phyloP scores from a whole-genome alignment of 2,113 vertebrate genomes.

The Equus przewalskii region DNA sequence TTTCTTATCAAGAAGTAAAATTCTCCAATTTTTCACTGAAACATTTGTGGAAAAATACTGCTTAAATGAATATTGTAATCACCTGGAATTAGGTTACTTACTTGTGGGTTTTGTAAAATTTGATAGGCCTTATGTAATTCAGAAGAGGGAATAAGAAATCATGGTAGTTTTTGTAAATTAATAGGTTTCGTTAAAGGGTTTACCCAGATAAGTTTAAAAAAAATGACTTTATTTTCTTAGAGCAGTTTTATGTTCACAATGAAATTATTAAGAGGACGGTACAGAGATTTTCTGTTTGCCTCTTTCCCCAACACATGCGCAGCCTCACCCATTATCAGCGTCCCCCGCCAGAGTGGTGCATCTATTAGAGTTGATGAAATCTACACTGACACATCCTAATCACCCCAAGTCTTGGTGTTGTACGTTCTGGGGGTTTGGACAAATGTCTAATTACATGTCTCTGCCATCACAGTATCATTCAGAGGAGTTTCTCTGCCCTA shows the following conservation, averaged over 20 bases:
- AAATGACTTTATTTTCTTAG: neutral
- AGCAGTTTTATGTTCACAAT: neutral
- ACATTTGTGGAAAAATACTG: neutral
- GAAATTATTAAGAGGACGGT: neutral
- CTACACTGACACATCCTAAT: neutral
- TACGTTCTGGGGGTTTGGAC: neutral
- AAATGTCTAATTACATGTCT: neutral
- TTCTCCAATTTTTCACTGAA: neutral
- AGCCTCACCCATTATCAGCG: neutral
- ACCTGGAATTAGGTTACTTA: neutral
- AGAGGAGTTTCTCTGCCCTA: neutral
- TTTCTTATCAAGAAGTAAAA: neutral
- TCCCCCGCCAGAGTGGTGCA: neutral
- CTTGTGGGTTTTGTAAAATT: neutral
- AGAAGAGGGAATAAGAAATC: slow-evolving; percentile 18
- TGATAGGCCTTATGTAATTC: neutral
- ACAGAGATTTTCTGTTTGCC: neutral
- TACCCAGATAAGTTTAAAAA: neutral
- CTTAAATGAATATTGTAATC: neutral
- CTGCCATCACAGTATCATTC: neutral
- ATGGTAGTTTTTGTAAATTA: neutral
- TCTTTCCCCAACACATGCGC: neutral
- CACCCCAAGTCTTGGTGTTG: neutral
- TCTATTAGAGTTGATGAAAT: neutral
- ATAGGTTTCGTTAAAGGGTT: neutral